Conservation (phyloP, 2,888 invertebrate genomes). For the Amphipoea lucens region DNA sequence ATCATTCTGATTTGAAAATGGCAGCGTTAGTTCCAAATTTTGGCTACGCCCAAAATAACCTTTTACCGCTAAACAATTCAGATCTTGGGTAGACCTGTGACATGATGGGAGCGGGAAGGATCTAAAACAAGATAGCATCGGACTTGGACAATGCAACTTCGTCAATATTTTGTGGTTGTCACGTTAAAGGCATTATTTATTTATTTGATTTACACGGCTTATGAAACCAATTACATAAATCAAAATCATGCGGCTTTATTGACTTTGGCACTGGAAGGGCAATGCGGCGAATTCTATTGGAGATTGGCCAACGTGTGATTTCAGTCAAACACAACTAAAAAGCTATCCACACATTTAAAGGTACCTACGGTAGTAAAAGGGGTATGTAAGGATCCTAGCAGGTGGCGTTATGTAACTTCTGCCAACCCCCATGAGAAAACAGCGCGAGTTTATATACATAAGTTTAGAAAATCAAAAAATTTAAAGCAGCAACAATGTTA, state of each 20-base stretch:
- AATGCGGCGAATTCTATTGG: neutral
- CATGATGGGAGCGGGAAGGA: no score
- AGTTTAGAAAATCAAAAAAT: neutral
- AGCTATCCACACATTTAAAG: neutral
- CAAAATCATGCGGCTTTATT: no score
- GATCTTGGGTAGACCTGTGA: neutral
- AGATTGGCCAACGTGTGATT: neutral
- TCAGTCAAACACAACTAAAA: neutral
- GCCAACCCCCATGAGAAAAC: neutral
- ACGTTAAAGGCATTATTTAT: neutral
- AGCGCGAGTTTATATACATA: neutral
- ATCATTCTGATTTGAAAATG: neutral
- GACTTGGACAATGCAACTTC: neutral
- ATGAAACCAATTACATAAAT: no score
- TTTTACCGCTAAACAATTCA: neutral
- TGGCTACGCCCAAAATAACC: neutral
- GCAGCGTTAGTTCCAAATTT: neutral
- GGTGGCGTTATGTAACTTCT: neutral
- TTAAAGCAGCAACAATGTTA: neutral
- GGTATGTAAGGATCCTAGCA: neutral
- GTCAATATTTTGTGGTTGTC: neutral
- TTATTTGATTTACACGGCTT: no score
- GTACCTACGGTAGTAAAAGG: neutral
- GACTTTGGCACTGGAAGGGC: neutral
- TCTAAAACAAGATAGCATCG: neutral